Percentiles rank a stretch among this genome's conserved stretches.
These are phyloP conservation scores for Pissodes strobi DNA, from an alignment of 1,140 invertebrate genomes.

Conservation along the genomic window DNA sequence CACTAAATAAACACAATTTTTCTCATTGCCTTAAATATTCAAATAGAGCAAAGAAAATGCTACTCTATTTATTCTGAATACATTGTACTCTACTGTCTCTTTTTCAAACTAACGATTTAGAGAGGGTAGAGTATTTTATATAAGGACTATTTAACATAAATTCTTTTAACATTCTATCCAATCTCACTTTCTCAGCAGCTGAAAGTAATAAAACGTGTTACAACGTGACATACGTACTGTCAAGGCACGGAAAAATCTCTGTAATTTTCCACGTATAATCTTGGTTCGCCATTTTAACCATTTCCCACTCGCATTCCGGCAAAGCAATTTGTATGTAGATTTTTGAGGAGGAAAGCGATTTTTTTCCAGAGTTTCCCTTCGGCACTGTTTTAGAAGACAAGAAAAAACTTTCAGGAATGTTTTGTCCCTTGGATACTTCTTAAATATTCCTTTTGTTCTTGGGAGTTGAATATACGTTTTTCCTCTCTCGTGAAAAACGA, in stretches of 20 bases:
- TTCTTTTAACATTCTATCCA: constrained; percentile 11
- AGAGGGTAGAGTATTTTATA: too few species aligned
- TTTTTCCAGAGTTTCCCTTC: constrained; percentile 1
- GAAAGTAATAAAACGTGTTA: constrained; percentile 17
- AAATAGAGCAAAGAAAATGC: too few species aligned
- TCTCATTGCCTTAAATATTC: too few species aligned
- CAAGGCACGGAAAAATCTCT: constrained; percentile 17
- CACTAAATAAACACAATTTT: too few species aligned
- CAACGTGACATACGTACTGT: constrained; percentile 19
- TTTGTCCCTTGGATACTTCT: not conserved
- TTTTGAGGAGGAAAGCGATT: constrained; percentile 4
- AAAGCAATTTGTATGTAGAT: constrained; percentile 24
- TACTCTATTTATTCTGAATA: too few species aligned
- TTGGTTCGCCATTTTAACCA: not conserved
- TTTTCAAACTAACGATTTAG: too few species aligned
- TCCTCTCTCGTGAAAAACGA: too few species aligned
- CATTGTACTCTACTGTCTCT: too few species aligned
- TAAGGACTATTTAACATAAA: constrained; percentile 20
- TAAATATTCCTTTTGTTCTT: constrained; percentile 3
- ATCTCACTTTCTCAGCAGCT: constrained; percentile 7
- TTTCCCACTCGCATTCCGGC: not conserved
- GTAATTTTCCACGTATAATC: constrained; percentile 16
- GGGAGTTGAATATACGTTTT: not conserved
- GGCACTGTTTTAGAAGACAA: not conserved
- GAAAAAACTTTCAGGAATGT: not conserved